Evolutionary conservation across 2,113 vertebrate genomes (phyloP).

Genomic region (Cathartes aura): DNA sequence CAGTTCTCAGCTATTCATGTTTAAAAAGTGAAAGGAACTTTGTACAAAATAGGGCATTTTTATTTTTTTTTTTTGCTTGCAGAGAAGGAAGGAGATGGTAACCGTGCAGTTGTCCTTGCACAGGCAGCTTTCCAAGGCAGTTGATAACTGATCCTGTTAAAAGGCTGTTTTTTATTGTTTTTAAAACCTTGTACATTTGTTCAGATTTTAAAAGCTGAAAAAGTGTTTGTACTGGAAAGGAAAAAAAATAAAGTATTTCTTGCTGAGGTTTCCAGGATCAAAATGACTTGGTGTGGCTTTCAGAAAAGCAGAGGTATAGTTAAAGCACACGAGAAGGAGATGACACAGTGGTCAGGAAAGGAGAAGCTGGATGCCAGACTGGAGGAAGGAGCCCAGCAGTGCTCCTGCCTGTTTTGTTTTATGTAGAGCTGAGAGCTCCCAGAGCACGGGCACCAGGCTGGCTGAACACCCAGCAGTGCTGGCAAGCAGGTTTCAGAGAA

Average conservation of each 20-base stretch:
- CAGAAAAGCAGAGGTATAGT: neutral
- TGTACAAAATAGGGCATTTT: constrained; percentile 14
- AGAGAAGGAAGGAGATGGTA: neutral
- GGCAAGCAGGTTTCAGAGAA: neutral
- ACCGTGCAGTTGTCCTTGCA: neutral
- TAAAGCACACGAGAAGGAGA: neutral
- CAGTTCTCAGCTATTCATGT: constrained; percentile 40
- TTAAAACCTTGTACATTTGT: constrained; percentile 30
- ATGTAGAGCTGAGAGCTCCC: neutral
- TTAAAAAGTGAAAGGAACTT: constrained; percentile 2
- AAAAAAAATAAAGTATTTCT: constrained; percentile 30
- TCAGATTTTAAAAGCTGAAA: constrained; percentile 42
- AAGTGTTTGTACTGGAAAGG: constrained; percentile 37
- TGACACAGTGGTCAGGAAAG: neutral
- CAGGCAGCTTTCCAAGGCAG: neutral
- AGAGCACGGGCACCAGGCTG: too few relatives aligned
- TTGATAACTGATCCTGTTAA: neutral
- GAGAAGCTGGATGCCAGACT: neutral
- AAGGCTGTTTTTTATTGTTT: neutral
- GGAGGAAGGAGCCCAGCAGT: neutral
- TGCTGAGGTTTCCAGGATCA: neutral
- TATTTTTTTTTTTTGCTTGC: neutral
- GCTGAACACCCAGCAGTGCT: neutral
- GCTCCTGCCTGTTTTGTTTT: neutral
- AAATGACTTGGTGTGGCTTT: neutral